Percentiles rank a stretch among this genome's conserved stretches.
Evolutionary conservation across 2,888 invertebrate genomes (phyloP).

Genomic region (Morpho achilles): DNA sequence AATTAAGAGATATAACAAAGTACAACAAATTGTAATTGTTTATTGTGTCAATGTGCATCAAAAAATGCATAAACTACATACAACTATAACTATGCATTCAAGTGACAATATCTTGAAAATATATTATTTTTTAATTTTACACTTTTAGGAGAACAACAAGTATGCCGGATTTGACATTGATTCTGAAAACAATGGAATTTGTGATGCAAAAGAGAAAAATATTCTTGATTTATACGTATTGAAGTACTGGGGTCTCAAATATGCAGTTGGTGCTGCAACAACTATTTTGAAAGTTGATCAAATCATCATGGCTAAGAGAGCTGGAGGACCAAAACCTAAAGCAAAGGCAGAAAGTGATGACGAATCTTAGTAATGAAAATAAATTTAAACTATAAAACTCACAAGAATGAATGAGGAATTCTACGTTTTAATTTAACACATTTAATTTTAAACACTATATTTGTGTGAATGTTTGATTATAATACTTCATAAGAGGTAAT

Average conservation of each 20-base stretch:
- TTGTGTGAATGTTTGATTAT: constrained; percentile 9
- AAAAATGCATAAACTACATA: no score
- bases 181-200: constrained; percentile 83
- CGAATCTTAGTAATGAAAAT: constrained; percentile 75
- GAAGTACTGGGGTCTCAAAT: constrained; percentile 97
- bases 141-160: constrained; percentile 84
- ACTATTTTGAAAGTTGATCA: constrained; percentile 97
- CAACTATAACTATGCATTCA: no score
- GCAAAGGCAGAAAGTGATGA: constrained; percentile 85
- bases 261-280: constrained; percentile 95
- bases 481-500: not conserved
- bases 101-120: no score
- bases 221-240: constrained; percentile 91
- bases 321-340: constrained; percentile 95
- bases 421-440: constrained; percentile 21
- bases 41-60: no score
- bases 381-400: not conserved
- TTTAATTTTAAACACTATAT: constrained; percentile 11
- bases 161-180: constrained; percentile 93
- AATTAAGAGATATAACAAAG: no score
- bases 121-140: not conserved
- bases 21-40: no score
- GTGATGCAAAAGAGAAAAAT: constrained; percentile 87
- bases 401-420: constrained; percentile 3
- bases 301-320: constrained; percentile 98